Evolutionary conservation across 37 sponge, comb jelly and placozoan species (phyloP).

Genomic region (Ianthella basta): DNA sequence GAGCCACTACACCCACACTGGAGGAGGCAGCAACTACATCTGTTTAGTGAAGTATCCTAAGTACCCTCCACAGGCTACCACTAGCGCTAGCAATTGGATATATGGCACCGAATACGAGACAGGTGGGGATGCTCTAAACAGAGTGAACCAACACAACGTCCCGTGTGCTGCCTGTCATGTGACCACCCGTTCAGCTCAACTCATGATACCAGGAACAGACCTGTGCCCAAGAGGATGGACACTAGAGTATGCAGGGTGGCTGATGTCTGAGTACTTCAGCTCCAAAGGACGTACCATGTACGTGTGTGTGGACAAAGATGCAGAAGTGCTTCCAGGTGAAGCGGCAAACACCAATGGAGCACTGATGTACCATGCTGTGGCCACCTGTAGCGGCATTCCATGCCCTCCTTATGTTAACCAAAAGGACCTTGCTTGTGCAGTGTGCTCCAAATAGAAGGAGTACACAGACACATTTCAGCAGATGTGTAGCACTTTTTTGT

Average conservation of each 20-base stretch:
- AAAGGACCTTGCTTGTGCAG: slow-evolving; percentile 60
- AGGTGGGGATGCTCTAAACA: background rate
- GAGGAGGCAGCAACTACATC: slow-evolving; percentile 29
- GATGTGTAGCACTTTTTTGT: too few relatives aligned
- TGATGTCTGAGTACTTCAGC: slow-evolving; percentile 34
- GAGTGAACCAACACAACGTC: slow-evolving; percentile 24
- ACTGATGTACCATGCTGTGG: slow-evolving; percentile 42
- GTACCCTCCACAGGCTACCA: slow-evolving; percentile 5
- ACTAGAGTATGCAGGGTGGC: slow-evolving; percentile 59
- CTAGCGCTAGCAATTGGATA: slow-evolving; percentile 12
- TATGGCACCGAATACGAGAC: slow-evolving; percentile 39
- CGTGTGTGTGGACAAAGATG: slow-evolving; percentile 58
- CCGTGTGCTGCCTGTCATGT: slow-evolving; percentile 66
- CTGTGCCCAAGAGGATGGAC: slow-evolving; percentile 51
- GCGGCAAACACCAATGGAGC: slow-evolving; percentile 20
- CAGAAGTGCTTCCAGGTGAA: slow-evolving; percentile 30
- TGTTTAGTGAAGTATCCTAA: slow-evolving; percentile 3
- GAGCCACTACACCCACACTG: slow-evolving; percentile 26
- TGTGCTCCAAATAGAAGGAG: slow-evolving; percentile 43
- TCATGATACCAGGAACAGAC: slow-evolving; percentile 59
- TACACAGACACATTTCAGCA: too few relatives aligned
- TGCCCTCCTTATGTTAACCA: slow-evolving; percentile 47
- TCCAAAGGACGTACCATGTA: slow-evolving; percentile 29
- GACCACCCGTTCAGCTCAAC: slow-evolving; percentile 21
- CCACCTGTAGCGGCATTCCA: slow-evolving; percentile 39